Evolutionary conservation across 2,888 invertebrate genomes (phyloP).

Genomic region (Pristionchus exspectatus): DNA sequence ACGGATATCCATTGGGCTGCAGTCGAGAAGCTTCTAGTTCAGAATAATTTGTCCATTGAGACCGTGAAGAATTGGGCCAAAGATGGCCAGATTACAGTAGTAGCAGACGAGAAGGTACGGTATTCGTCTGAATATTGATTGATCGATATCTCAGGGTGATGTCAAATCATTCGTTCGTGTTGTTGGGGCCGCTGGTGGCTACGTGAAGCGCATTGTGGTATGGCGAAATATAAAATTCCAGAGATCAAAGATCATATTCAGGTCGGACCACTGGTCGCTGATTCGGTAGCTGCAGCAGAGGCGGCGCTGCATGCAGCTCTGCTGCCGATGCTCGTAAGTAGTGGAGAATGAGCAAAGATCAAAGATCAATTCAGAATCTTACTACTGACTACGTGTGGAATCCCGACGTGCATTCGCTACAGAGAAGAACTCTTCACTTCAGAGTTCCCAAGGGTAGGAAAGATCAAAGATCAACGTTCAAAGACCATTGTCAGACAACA

Average conservation of each 20-base stretch:
- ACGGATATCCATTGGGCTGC: not conserved
- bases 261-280: slow-evolving; percentile 22
- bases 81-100: not conserved
- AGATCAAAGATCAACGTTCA: not conserved
- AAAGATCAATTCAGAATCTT: slow-evolving; percentile 50
- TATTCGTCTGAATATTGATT: not conserved
- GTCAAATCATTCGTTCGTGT: not conserved
- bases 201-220: slow-evolving; percentile 38
- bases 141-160: not conserved
- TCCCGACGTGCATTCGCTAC: slow-evolving; percentile 58
- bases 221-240: not conserved
- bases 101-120: slow-evolving; percentile 34
- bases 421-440: slow-evolving; percentile 57
- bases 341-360: not conserved
- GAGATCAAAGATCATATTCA: not conserved
- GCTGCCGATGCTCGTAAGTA: not conserved
- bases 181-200: slow-evolving; percentile 37
- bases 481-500: not conserved
- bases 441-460: slow-evolving; percentile 48
- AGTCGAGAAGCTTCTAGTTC: not conserved
- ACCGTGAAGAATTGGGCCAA: not conserved
- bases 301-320: slow-evolving; percentile 4
- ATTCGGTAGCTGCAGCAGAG: slow-evolving; percentile 13
- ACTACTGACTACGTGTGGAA: slow-evolving; percentile 58
- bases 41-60: not conserved